Percentiles rank a stretch among this genome's conserved stretches.
Evolutionary conservation across 2,797 vertebrate genomes (phyloP).

Genomic region (Apogon talboti): DNA sequence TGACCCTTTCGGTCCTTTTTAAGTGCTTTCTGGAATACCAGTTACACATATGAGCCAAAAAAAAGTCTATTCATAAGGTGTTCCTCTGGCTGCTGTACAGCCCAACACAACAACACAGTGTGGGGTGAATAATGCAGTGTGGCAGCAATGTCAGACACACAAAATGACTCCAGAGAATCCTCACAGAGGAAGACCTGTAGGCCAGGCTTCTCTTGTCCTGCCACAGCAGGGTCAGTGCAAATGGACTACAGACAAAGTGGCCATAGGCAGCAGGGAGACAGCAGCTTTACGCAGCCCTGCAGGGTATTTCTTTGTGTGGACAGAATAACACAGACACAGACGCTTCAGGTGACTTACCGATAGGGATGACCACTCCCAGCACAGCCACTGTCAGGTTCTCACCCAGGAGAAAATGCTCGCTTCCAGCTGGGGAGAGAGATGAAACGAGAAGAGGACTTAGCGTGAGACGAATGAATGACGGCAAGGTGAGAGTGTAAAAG

Average conservation of each 20-base stretch:
- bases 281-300: constrained; percentile 30
- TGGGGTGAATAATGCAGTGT: constrained; percentile 60
- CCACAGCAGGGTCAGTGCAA: constrained; percentile 46
- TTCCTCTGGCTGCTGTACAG: constrained; percentile 29
- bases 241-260: constrained; percentile 48
- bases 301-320: constrained; percentile 24
- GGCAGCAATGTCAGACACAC: constrained; percentile 63
- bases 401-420: constrained; percentile 87
- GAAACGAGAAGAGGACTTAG: constrained; percentile 26
- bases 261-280: constrained; percentile 44
- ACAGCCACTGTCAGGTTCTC: constrained; percentile 94
- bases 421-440: constrained; percentile 86
- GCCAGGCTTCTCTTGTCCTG: constrained; percentile 48
- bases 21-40: neutral
- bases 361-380: constrained; percentile 93
- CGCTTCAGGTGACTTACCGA: constrained; percentile 86
- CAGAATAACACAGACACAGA: constrained; percentile 38
- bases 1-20: neutral
- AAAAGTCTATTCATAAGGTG: constrained; percentile 11
- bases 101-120: constrained; percentile 57
- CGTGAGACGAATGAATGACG: constrained; percentile 19
- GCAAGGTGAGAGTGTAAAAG: constrained; percentile 1
- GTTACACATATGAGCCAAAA: neutral
- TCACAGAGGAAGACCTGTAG: constrained; percentile 33
- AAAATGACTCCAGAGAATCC: constrained; percentile 47